Percentiles rank a stretch among this genome's conserved stretches.
These are phyloP conservation scores for Nannoperca obscura DNA, from an alignment of 2,797 vertebrate genomes.

Conservation along the genomic window DNA sequence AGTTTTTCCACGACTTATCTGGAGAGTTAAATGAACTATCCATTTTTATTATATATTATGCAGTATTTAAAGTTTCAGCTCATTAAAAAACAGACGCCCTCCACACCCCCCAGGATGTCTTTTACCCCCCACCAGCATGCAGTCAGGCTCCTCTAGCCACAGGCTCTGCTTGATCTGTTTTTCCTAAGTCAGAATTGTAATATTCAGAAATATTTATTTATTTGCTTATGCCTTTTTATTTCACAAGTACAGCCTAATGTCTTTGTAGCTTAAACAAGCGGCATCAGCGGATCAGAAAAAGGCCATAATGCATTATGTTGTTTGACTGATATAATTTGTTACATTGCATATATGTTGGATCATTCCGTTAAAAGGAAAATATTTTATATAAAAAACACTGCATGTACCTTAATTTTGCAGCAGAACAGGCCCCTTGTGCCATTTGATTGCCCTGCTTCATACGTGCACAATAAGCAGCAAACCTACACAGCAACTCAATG, in stretches of 20 bases:
- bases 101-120: slow-evolving; percentile 87
- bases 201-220: slow-evolving; percentile 84
- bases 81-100: slow-evolving; percentile 98
- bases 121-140: slow-evolving; percentile 91
- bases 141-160: slow-evolving; percentile 92
- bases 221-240: slow-evolving; percentile 76
- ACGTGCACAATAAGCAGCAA: slow-evolving; percentile 71
- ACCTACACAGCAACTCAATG: slow-evolving; percentile 62
- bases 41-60: slow-evolving; percentile 99
- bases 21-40: slow-evolving; percentile 98
- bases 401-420: slow-evolving; percentile 51
- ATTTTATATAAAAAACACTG: slow-evolving; percentile 50
- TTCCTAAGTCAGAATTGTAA: slow-evolving; percentile 85
- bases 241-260: slow-evolving; percentile 61
- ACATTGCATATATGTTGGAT: slow-evolving; percentile 44
- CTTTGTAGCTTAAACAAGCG: slow-evolving; percentile 67
- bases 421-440: slow-evolving; percentile 57
- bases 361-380: slow-evolving; percentile 25
- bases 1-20: slow-evolving; percentile 95
- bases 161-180: slow-evolving; percentile 89
- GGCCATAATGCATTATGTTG: slow-evolving; percentile 35
- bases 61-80: slow-evolving; percentile 99
- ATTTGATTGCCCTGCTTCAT: slow-evolving; percentile 57
- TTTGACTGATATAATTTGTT: slow-evolving; percentile 51
- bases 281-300: slow-evolving; percentile 47